Evolutionary conservation across 2,888 invertebrate genomes (phyloP), one percentile per base, ranked within the genome.

Genomic region (Cryptocephalus moraei): DNA sequence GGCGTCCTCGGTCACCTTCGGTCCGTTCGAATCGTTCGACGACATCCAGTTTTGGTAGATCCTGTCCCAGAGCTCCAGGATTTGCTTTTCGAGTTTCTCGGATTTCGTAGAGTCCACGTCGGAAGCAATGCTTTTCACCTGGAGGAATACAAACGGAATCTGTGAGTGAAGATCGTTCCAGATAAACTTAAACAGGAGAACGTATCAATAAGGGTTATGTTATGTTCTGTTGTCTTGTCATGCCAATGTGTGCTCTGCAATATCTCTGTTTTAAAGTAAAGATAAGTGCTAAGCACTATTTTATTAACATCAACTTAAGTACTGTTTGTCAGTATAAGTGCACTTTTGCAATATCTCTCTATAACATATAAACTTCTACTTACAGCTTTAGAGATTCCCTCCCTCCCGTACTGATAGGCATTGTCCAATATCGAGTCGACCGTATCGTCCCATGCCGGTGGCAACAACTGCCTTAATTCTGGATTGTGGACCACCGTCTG

Each of bases 1-100:
- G 0, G 87, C 88, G 41, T 78, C 74, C 9, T 79, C 73, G 47
- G 88, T 84, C 1, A 89, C 88, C 48, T 82, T 78, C 0, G 90
- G 89, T 0, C 89, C 90, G 53, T 72, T 65, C 8, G 71, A 60
- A 49, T 75, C 75, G 57, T 79, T 71, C 0, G 84, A 81, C 62
- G 86, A 84, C 71, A 91, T 85, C 91, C 91, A 93, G 49, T 89
- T 86, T 70, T 93, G 90, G 71, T 95, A 95, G 40, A 94, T 79
- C 49, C 91, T 77, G 71, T 95, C 95, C 91, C 93, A 95, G 12
- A 96, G 75, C 68, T 92, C 91, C 36, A 95, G 72, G 1, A 93
- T 84, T 70, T 94, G 92, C 52, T 82, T 81, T 65, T 95, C 94
- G 36, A 95, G 75, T 50, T 86, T 84, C 32, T 81, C 81, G 36